Conservation (phyloP, 2,113 vertebrate species). For the Apaloderma vittatum region DNA sequence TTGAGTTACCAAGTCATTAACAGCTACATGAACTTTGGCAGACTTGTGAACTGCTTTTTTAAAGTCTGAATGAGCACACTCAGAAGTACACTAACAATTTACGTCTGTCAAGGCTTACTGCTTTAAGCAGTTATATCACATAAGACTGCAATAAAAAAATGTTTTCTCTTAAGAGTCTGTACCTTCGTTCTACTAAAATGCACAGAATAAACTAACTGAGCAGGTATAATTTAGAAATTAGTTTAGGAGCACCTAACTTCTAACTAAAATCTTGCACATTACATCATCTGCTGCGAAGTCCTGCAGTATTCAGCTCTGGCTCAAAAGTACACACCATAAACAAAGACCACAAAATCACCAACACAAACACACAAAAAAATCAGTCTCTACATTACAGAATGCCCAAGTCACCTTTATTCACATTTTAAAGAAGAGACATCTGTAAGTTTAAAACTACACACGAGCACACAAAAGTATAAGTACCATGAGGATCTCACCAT, state of each 20-base stretch:
- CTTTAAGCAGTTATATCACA: background rate
- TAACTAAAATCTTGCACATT: background rate
- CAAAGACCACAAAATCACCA: background rate
- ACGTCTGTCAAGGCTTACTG: background rate
- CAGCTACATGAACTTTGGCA: background rate
- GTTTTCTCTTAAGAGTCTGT: background rate
- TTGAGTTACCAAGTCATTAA: background rate
- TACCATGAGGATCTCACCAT: background rate
- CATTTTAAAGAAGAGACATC: background rate
- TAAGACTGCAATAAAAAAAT: background rate
- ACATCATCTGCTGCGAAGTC: background rate
- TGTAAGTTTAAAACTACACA: background rate
- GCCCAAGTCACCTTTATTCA: background rate
- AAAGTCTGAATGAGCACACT: background rate
- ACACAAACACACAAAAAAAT: background rate
- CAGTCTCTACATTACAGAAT: background rate
- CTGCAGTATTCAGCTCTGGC: background rate
- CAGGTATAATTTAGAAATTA: background rate
- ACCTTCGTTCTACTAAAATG: background rate
- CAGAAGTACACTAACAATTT: background rate
- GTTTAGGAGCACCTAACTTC: background rate
- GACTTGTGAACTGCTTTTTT: background rate
- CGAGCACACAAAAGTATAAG: background rate
- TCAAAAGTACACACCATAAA: background rate
- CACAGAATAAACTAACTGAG: background rate